These are phyloP conservation scores for Pseudanteris insignis DNA, from an alignment of 2,888 invertebrate species.

Conservation along the genomic window DNA sequence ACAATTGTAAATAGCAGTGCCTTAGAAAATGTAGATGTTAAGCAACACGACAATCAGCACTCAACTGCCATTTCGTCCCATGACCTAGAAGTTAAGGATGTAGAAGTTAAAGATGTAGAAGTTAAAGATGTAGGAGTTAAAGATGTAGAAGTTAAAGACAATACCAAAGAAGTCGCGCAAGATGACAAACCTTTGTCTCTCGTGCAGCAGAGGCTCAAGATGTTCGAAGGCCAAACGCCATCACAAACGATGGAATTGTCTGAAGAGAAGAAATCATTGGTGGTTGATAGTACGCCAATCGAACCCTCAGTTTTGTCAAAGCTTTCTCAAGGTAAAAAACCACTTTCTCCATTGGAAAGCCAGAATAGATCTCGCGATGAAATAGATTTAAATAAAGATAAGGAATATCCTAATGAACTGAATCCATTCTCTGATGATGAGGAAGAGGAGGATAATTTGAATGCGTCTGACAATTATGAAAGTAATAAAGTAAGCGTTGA, in stretches of 20 bases:
- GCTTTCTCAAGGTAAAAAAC: constrained; percentile 24
- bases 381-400: constrained; percentile 47
- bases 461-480: constrained; percentile 50
- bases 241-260: background rate
- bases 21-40: constrained; percentile 40
- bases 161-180: constrained; percentile 57
- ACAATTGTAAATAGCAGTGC: constrained; percentile 36
- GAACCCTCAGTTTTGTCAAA: constrained; percentile 19
- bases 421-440: constrained; percentile 87
- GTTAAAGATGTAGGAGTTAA: too few species aligned
- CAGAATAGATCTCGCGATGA: constrained; percentile 9
- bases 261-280: background rate
- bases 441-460: constrained; percentile 71
- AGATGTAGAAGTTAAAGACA: constrained; percentile 40
- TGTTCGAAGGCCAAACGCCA: constrained; percentile 52
- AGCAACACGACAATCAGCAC: constrained; percentile 45
- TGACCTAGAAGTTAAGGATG: constrained; percentile 47
- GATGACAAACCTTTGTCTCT: constrained; percentile 50
- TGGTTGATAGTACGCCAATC: constrained; percentile 6
- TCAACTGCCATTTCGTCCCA: constrained; percentile 50
- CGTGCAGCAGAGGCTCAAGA: constrained; percentile 55
- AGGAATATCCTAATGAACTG: constrained; percentile 78
- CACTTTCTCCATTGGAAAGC: constrained; percentile 31
- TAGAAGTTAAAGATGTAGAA: too few species aligned
- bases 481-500: background rate